phyloP scores from a whole-genome alignment of 2,113 vertebrate species.

The Poeciliopsis turrubarensis region DNA sequence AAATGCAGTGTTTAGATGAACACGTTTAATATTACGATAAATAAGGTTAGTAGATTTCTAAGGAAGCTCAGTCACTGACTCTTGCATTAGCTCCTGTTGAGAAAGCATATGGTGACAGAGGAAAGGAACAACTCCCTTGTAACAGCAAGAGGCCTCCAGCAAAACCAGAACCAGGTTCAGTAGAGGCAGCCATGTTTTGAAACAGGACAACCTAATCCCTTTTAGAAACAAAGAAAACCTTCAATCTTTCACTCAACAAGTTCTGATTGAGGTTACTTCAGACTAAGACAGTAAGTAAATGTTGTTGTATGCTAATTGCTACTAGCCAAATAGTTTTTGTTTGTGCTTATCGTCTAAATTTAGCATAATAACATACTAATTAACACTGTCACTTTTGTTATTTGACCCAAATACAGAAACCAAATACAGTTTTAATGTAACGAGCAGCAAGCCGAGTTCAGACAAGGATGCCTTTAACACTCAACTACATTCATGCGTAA shows the following conservation, averaged over 20 bases:
- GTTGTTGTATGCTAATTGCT: too few relatives aligned
- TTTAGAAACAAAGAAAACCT: too few relatives aligned
- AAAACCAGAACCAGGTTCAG: neutral
- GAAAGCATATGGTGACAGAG: neutral
- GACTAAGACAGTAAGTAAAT: too few relatives aligned
- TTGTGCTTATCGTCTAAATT: too few relatives aligned
- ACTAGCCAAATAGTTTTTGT: too few relatives aligned
- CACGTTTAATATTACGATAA: too few relatives aligned
- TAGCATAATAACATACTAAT: neutral
- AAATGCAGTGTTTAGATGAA: too few relatives aligned
- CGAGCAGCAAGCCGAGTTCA: neutral
- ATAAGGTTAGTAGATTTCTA: neutral
- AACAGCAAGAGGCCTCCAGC: neutral
- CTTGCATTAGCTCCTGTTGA: neutral
- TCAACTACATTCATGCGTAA: neutral
- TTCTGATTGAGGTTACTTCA: too few relatives aligned
- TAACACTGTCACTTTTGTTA: neutral
- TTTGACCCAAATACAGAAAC: neutral
- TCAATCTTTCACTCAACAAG: too few relatives aligned
- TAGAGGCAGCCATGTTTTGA: neutral
- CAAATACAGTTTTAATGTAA: too few relatives aligned
- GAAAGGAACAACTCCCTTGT: neutral
- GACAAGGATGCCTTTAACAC: accelerated
- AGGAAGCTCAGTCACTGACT: neutral
- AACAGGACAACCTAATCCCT: neutral